Percentiles rank a stretch among this genome's conserved stretches.
Evolutionary conservation across 1,140 invertebrate species (phyloP).

Genomic region (Caerostris darwini): DNA sequence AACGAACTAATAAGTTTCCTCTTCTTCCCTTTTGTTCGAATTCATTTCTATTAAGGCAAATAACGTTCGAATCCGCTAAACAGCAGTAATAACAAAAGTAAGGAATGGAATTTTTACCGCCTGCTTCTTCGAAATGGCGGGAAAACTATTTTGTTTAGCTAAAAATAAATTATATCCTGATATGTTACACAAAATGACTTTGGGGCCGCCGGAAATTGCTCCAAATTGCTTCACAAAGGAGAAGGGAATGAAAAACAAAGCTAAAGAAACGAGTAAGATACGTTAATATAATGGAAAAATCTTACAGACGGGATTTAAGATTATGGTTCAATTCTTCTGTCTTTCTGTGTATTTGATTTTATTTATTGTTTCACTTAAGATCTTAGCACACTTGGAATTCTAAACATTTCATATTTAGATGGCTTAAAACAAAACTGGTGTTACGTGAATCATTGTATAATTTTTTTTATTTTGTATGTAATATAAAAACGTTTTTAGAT

Average conservation of each 20-base stretch:
- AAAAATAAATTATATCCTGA: conserved; percentile 51
- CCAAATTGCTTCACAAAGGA: conserved; percentile 50
- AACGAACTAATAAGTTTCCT: conserved; percentile 14
- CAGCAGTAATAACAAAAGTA: conserved; percentile 14
- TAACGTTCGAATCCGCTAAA: background rate
- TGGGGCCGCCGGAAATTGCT: conserved; percentile 30
- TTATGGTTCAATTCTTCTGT: background rate
- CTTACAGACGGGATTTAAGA: background rate
- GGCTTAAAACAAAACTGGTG: background rate
- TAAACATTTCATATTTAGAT: background rate
- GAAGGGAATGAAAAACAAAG: conserved; percentile 13
- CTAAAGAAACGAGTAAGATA: background rate
- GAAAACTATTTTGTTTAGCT: conserved; percentile 42
- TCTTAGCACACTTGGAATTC: background rate
- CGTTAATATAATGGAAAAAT: background rate
- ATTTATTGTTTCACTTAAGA: background rate
- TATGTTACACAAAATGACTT: conserved; percentile 43
- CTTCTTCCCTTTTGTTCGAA: background rate
- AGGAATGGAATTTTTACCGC: background rate
- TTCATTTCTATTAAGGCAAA: conserved; percentile 35
- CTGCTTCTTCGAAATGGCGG: background rate
- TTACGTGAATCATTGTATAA: background rate
- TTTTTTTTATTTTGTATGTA: background rate
- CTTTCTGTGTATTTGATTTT: background rate
- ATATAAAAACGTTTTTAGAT: background rate